These are phyloP conservation scores for Coenonympha glycerion DNA, from an alignment of 2,888 invertebrate species.

Conservation along the genomic window DNA sequence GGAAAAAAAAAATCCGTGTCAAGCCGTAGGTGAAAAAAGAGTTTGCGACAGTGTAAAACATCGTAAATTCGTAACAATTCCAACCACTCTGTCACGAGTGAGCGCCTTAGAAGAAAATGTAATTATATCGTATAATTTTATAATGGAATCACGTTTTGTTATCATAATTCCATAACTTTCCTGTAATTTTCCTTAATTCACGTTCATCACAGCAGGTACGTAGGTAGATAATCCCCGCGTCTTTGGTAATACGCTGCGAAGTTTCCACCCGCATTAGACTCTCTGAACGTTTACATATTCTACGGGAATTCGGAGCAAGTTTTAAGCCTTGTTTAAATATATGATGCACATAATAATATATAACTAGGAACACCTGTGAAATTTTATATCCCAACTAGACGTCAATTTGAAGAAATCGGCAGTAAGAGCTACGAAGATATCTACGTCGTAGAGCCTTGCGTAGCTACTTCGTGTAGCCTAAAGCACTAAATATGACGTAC, in stretches of 20 bases:
- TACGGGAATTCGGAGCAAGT: background rate
- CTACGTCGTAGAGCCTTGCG: background rate
- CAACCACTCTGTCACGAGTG: too few relatives aligned
- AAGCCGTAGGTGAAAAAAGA: too few relatives aligned
- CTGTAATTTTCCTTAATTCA: background rate
- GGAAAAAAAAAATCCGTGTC: too few relatives aligned
- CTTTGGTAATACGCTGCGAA: constrained; percentile 6
- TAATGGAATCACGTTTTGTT: too few relatives aligned
- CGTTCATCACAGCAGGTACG: background rate
- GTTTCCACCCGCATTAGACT: constrained; percentile 1
- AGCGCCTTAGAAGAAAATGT: too few relatives aligned
- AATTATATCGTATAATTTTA: too few relatives aligned
- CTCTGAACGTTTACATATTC: constrained; percentile 1
- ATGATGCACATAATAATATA: background rate
- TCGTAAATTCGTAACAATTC: too few relatives aligned
- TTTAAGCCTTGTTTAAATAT: constrained; percentile 1
- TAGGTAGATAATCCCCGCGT: background rate
- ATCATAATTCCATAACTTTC: too few relatives aligned
- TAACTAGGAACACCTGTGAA: background rate
- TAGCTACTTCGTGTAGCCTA: background rate
- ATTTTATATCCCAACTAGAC: too few relatives aligned
- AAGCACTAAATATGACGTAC: too few relatives aligned
- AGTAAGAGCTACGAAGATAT: background rate
- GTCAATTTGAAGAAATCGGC: too few relatives aligned
- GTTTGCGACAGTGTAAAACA: too few relatives aligned